Percentiles rank a stretch among this genome's conserved stretches.
Conservation (phyloP, 2,797 vertebrate species). For the Alexandromys oeconomus region DNA sequence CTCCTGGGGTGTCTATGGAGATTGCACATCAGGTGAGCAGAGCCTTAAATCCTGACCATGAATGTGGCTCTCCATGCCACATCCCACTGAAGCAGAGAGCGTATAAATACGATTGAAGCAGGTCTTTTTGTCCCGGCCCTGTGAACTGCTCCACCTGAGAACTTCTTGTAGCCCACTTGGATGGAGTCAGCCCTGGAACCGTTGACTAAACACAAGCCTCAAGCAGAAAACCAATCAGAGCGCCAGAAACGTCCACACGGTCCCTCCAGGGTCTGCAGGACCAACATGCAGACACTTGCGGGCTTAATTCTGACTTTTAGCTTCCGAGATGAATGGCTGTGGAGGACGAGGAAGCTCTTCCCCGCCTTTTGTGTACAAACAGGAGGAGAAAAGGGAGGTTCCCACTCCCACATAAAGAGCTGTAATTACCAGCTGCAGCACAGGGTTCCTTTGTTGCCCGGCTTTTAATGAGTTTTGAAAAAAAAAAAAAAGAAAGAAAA, state of each 20-base stretch:
- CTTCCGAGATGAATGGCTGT: not conserved
- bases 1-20: accelerated
- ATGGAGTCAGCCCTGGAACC: not conserved
- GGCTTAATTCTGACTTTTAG: not conserved
- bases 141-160: not conserved
- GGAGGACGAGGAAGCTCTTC: accelerated
- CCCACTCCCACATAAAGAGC: conserved; percentile 60
- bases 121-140: not conserved
- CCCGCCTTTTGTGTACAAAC: conserved; percentile 60
- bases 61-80: not conserved
- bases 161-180: not conserved
- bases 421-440: conserved; percentile 55
- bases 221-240: not conserved
- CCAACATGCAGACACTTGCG: not conserved
- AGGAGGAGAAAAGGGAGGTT: conserved; percentile 46
- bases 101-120: accelerated
- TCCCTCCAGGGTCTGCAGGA: not conserved
- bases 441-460: conserved; percentile 69
- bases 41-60: no score
- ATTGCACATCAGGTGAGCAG: not conserved
- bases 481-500: conserved; percentile 9
- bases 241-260: not conserved
- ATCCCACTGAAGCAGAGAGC: accelerated
- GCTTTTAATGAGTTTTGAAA: conserved; percentile 76
- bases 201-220: conserved; percentile 22